Evolutionary conservation across 2,797 vertebrate genomes (phyloP), one percentile per base, ranked within the genome.

Genomic region (Lerista edwardsae): DNA sequence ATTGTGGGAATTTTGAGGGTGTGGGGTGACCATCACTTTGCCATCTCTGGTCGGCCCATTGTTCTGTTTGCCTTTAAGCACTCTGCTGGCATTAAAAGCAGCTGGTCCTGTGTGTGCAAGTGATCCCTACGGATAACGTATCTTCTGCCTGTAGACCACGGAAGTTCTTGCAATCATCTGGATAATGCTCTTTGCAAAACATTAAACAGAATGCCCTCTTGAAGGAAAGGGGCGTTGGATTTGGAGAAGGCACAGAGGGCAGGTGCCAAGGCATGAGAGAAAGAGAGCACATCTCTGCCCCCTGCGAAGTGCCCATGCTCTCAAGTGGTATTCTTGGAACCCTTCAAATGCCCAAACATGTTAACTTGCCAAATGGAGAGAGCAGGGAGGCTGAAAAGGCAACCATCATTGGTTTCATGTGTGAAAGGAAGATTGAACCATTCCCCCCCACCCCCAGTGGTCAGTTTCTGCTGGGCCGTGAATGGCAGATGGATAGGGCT

Each of bases 1-100:
- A 87, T 84, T 84, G 65, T 87, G 86, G 86, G 86, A 81, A 81
- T 81, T 44, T 39, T 23, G 79, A 84, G 75, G n/a, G 79, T 86
- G 67, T 81, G 83, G 79, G 87, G 79, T 68, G 72, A 79, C 44
- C 86, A 75, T 83, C 68, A 64, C 47, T 69, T 74, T 64, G 3
- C 79, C 79, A 71, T 61, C 76, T 62, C 75, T 84, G 65, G 75
- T 51, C 61, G 65, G 21, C 75, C 74, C 82, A 84, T 86, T 86
- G 73, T 86, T 82, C 79, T 71, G 25, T 65, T 76, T 71, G 79
- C 79, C 55, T 86, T 61, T 51, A 76, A 86, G 84, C 67, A 71
- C 73, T 71, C 6, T n/a, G 59, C 55, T 76, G 57, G 79, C 79
- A 71, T 81, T 86, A 86, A 82, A 76, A 86, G 79, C 84, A 86